Percentiles rank a stretch among this genome's conserved stretches.
These are phyloP conservation scores for Scalopus aquaticus DNA, from an alignment of 2,113 vertebrate genomes.

Conservation along the genomic window DNA sequence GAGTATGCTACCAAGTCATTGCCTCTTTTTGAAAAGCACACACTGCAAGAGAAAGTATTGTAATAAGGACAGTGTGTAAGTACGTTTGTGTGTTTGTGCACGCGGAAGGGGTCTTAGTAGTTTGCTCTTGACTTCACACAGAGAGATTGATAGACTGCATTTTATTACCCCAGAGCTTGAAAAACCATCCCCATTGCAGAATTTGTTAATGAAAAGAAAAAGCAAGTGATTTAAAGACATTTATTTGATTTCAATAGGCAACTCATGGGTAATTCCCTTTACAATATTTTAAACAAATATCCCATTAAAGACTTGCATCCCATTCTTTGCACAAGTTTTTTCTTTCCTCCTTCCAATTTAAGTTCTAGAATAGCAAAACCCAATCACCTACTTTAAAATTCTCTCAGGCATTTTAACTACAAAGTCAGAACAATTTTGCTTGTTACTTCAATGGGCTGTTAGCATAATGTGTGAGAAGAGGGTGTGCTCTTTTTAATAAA, in stretches of 20 bases:
- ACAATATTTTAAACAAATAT: conserved; percentile 85
- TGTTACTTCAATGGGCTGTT: not conserved
- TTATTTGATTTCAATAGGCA: conserved; percentile 82
- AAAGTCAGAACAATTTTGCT: not conserved
- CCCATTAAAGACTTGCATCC: conserved; percentile 80
- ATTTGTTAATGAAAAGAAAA: conserved; percentile 76
- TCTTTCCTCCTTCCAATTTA: conserved; percentile 56
- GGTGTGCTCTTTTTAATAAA: not conserved
- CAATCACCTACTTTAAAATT: conserved; percentile 49
- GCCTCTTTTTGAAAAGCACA: conserved; percentile 62
- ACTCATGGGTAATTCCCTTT: conserved; percentile 76
- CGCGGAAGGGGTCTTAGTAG: not conserved
- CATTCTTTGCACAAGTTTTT: conserved; percentile 74
- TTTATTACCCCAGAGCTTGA: conserved; percentile 71
- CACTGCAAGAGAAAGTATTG: conserved; percentile 53
- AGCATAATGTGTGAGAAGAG: not conserved
- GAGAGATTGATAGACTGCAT: conserved; percentile 65
- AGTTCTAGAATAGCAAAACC: conserved; percentile 37
- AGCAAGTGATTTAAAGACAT: conserved; percentile 68
- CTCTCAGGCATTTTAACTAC: conserved; percentile 52
- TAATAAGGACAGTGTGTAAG: conserved; percentile 63
- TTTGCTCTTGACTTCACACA: not conserved
- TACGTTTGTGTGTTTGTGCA: not conserved
- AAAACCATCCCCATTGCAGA: conserved; percentile 78
- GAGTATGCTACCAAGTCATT: conserved; percentile 69